A percentile compares a stretch with the other conserved stretches of the same genome.
These are phyloP conservation scores for Microtus montanus DNA, from an alignment of 2,113 vertebrate species.

Conservation along the genomic window DNA sequence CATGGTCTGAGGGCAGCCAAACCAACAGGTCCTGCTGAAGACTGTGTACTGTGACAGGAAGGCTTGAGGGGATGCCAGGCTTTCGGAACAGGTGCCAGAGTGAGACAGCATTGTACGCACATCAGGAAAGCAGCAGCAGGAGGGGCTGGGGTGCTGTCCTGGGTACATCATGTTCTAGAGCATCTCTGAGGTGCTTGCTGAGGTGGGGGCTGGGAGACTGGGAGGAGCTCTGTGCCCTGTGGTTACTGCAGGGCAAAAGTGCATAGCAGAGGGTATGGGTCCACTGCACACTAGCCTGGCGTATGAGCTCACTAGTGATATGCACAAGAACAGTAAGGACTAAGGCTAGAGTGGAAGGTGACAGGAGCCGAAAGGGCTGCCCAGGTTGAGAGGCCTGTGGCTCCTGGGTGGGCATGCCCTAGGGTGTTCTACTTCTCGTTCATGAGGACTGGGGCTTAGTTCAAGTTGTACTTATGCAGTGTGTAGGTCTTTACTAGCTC, in stretches of 20 bases:
- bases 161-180: background rate
- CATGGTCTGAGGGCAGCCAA: background rate
- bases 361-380: background rate
- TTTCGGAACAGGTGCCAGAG: too few species aligned
- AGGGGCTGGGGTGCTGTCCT: background rate
- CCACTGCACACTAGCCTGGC: background rate
- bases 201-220: background rate
- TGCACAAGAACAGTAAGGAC: background rate
- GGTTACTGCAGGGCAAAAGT: too few species aligned
- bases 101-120: background rate
- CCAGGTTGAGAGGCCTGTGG: too few species aligned
- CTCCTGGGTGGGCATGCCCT: rapidly evolving
- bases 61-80: background rate
- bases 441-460: background rate
- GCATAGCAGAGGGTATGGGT: background rate
- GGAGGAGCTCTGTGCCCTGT: background rate
- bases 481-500: background rate
- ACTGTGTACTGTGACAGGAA: background rate
- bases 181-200: background rate
- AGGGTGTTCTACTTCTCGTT: background rate
- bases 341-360: background rate
- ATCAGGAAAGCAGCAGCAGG: background rate
- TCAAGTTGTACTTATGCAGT: background rate
- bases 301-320: background rate
- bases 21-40: background rate